A percentile compares a stretch with the other conserved stretches of the same genome.
phyloP scores from a whole-genome alignment of 2,888 invertebrate species.

The Mesorhabditis spiculigera region DNA sequence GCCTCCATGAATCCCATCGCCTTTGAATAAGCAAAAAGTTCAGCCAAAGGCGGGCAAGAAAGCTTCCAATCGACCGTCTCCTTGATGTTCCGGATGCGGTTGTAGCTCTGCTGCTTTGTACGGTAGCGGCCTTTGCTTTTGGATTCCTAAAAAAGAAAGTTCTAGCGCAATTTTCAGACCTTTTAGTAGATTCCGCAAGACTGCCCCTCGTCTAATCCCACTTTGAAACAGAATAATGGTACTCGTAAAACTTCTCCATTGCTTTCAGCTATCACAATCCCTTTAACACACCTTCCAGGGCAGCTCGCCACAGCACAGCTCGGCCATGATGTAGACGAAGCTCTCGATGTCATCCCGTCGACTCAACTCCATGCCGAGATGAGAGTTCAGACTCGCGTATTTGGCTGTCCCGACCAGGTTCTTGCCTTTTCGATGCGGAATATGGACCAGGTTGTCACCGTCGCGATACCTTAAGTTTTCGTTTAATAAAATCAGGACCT shows the following conservation, averaged over 20 bases:
- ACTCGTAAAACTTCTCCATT: not conserved
- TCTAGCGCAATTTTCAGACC: slow-evolving; percentile 13
- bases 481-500: not conserved
- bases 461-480: slow-evolving; percentile 7
- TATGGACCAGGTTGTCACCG: slow-evolving; percentile 10
- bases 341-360: slow-evolving; percentile 46
- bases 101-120: slow-evolving; percentile 23
- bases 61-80: slow-evolving; percentile 31
- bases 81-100: slow-evolving; percentile 29
- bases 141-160: not conserved
- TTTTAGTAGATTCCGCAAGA: slow-evolving; percentile 15
- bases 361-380: slow-evolving; percentile 33
- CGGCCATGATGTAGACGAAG: slow-evolving; percentile 42
- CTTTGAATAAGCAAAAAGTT: slow-evolving; percentile 30
- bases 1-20: slow-evolving; percentile 28
- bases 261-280: not conserved
- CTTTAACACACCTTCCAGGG: slow-evolving; percentile 35
- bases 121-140: slow-evolving; percentile 5
- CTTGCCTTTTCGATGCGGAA: slow-evolving; percentile 3
- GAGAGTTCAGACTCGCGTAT: slow-evolving; percentile 42
- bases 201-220: slow-evolving; percentile 4
- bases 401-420: slow-evolving; percentile 26
- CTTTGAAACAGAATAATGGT: not conserved
- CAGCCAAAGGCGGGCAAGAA: slow-evolving; percentile 33
- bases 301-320: slow-evolving; percentile 36